Percentiles rank a stretch among this genome's conserved stretches.
These are phyloP conservation scores for Orussus abietinus DNA, from an alignment of 1,140 invertebrate genomes.

Conservation along the genomic window DNA sequence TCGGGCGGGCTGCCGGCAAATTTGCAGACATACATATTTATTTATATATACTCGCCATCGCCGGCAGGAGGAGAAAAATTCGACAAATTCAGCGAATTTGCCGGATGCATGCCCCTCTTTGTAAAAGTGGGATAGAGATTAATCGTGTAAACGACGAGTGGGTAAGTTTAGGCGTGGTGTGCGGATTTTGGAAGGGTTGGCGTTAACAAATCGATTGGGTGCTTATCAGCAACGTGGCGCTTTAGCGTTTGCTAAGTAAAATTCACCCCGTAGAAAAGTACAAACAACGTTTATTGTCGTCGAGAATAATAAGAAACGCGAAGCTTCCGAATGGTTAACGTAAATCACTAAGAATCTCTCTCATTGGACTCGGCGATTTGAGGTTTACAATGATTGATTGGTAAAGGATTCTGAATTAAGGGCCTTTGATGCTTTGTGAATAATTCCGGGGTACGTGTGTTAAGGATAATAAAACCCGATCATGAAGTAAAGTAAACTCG, in stretches of 20 bases:
- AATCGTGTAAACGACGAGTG: constrained; percentile 3
- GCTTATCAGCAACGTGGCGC: constrained; percentile 11
- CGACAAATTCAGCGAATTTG: constrained; percentile 15
- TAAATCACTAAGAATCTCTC: too few relatives aligned
- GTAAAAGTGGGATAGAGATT: not conserved
- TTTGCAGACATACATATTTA: too few relatives aligned
- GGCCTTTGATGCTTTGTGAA: too few relatives aligned
- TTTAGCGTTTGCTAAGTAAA: constrained; percentile 20
- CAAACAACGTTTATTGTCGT: constrained; percentile 41
- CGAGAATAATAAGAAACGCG: constrained; percentile 29
- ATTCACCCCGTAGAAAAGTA: constrained; percentile 36
- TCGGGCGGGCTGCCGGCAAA: constrained; percentile 24
- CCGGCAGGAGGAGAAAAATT: too few relatives aligned
- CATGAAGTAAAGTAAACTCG: not conserved
- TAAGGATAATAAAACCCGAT: too few relatives aligned
- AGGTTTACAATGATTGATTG: too few relatives aligned
- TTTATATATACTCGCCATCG: too few relatives aligned
- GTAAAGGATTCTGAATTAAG: too few relatives aligned
- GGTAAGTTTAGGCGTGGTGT: constrained; percentile 22
- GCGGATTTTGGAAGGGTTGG: constrained; percentile 30
- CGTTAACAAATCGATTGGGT: constrained; percentile 9
- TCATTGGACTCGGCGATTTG: too few relatives aligned
- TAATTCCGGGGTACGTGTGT: too few relatives aligned
- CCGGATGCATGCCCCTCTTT: constrained; percentile 9
- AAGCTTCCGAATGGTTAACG: too few relatives aligned